phyloP scores from a whole-genome alignment of 2,113 vertebrate genomes.

The Engraulis encrasicolus region DNA sequence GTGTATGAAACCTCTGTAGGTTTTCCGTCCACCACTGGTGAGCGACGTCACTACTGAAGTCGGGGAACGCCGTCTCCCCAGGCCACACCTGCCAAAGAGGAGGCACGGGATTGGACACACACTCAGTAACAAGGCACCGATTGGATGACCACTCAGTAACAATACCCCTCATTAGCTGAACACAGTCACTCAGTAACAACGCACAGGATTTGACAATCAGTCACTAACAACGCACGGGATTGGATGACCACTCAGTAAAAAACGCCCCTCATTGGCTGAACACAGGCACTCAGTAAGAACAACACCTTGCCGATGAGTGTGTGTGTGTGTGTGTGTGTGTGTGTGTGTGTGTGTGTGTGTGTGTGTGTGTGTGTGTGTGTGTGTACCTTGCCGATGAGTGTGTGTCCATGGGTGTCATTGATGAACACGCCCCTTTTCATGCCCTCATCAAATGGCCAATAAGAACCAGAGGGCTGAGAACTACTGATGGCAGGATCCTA shows the following conservation, averaged over 20 bases:
- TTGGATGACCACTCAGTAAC: not conserved
- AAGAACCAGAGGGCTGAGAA: conserved; percentile 74
- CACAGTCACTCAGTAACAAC: too few relatives aligned
- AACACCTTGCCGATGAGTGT: not conserved
- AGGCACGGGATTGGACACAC: not conserved
- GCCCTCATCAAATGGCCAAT: conserved; percentile 86
- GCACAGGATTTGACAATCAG: too few relatives aligned
- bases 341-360: conserved; percentile 48
- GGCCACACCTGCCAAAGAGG: conserved; percentile 82
- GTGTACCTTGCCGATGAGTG: conserved; percentile 82
- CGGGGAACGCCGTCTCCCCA: conserved; percentile 83
- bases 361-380: not conserved
- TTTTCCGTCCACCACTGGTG: conserved; percentile 89
- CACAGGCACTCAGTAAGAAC: too few relatives aligned
- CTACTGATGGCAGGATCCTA: conserved; percentile 89
- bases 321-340: not conserved
- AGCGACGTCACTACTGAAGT: conserved; percentile 80
- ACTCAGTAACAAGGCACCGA: not conserved
- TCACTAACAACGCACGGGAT: too few relatives aligned
- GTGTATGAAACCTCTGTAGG: conserved; percentile 75
- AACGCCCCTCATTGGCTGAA: too few relatives aligned
- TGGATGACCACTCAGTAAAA: too few relatives aligned
- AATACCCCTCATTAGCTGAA: not conserved
- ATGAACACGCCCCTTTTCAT: conserved; percentile 82
- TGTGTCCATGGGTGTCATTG: conserved; percentile 77